A percentile compares a stretch with the other conserved stretches of the same genome.
Conservation (phyloP, 1,140 invertebrate genomes). For the Rhizoglyphus robini region DNA sequence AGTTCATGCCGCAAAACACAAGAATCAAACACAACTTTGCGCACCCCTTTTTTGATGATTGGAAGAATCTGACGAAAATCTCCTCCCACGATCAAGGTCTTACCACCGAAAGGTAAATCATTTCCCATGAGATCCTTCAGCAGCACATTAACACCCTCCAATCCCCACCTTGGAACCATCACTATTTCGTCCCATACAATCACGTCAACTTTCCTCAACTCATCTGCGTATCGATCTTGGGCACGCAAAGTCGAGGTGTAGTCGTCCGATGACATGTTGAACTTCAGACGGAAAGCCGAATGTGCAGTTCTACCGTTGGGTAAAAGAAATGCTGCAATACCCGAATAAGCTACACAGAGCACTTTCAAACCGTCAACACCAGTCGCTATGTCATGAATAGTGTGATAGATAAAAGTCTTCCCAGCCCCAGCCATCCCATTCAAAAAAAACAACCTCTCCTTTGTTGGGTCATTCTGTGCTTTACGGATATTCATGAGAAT, state of each 20-base stretch:
- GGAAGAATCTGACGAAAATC: constrained; percentile 39
- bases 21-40: constrained; percentile 31
- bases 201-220: neutral
- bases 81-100: constrained; percentile 31
- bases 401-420: constrained; percentile 1
- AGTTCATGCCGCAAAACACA: constrained; percentile 30
- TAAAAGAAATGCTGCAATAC: neutral
- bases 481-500: neutral
- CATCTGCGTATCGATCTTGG: neutral
- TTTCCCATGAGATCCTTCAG: constrained; percentile 31
- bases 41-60: constrained; percentile 32
- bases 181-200: neutral
- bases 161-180: neutral
- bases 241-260: neutral
- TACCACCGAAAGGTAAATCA: constrained; percentile 24
- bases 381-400: neutral
- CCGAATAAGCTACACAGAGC: neutral
- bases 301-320: neutral
- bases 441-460: neutral
- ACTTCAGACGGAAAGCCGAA: neutral
- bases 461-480: neutral
- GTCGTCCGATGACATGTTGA: neutral
- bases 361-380: neutral
- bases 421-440: neutral
- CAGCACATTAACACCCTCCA: constrained; percentile 29